Base-by-base conservation (phyloP, 2,113 vertebrate genomes). In the Syngnathus scovelli region DNA sequence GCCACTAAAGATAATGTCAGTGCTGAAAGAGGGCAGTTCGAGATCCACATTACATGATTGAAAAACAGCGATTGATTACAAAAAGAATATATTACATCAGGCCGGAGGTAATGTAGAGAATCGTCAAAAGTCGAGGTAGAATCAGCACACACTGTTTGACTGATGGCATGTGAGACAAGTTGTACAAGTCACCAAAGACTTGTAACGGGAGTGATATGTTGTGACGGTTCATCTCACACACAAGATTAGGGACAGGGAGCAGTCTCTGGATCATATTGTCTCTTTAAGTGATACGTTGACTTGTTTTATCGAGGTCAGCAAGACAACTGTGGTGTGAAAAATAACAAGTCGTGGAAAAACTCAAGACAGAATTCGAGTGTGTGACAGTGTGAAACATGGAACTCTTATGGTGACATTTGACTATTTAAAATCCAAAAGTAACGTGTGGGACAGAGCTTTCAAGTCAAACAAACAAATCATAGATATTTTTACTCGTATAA, bases 61-160 rank as follows among this genome's bases (percentile, higher is more conserved):
- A 83, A 83, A 83, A 86, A 66, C 70, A 75, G 36, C 55, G 52
- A 44, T 70, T 70, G 44, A 75, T 79, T 74, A 85, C 75, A 84
- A 88, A 86, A 85, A 68, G 70, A 77, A 73, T 39, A 76, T 74
- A n/a, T 67, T 64, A 70, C 61, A 63, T 64, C 74, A 74, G 68
- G 78, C 75, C 54, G 46, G 48, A 72, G 58, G 21, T 79, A 71
- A 77, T 77, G 61, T 79, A 83, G 77, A n/a, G 48, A 2, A n/a
- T 66, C 77, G 49, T 82, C 66, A 80, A 76, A 86, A 86, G 75
- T 76, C 52, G 87, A 92, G 88, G 88, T 90, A 91, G 89, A 90
- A 87, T 89, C 78, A 80, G 79, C 75, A 81, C 77, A 81, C 68
- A 72, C 69, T 76, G 78, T 69, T 85, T 41, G 4, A 79, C 69